Evolutionary conservation across 2,888 invertebrate genomes (phyloP), one percentile per base, ranked within the genome.

Genomic region (Torymus texanus): DNA sequence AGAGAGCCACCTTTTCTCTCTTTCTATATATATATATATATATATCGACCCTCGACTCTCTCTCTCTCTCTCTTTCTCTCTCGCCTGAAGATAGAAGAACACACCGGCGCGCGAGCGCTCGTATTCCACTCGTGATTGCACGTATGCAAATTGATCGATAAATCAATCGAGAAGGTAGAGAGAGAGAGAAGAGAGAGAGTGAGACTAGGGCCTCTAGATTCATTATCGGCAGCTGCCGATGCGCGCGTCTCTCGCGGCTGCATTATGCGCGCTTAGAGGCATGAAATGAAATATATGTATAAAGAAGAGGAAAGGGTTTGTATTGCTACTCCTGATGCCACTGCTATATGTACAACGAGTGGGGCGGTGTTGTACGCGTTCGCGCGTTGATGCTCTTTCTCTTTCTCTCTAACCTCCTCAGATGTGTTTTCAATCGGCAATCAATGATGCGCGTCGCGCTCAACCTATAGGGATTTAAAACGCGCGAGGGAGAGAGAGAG

Each of bases 131-230:
- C 75, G 82, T 83, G 83, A 85, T 85, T 84, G 84, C 85, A 83
- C 83, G 84, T 85, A 87, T 87, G 89, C 88, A 88, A 89, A 89
- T 89, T 86, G 87, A 85, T 75, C 89, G 87, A 89, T 89, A 89
- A 89, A 89, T 89, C 89, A 89, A 85, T 79, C 75, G 71, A 41
- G 41, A 8, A 41, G 41, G 56, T 12, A 21, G 63, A 63, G 66
- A 59, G 24, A 61, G 18, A 56, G 13, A 21, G 21, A n/a, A 21
- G 63, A 63, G 66, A 59, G 24, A 61, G 18, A 56, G 13, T 14
- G 21, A 50, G 24, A 63, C 82, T 82, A 81, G 71, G 75, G 75
- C 67, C 74, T 78, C 73, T 59, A 81, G 84, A 85, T 86, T 84
- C 85, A 85, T 85, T 86, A 86, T 85, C 86, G 85, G 84, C 86